Conservation (phyloP, 2,888 invertebrate genomes). For the Nomada lathburiana region DNA sequence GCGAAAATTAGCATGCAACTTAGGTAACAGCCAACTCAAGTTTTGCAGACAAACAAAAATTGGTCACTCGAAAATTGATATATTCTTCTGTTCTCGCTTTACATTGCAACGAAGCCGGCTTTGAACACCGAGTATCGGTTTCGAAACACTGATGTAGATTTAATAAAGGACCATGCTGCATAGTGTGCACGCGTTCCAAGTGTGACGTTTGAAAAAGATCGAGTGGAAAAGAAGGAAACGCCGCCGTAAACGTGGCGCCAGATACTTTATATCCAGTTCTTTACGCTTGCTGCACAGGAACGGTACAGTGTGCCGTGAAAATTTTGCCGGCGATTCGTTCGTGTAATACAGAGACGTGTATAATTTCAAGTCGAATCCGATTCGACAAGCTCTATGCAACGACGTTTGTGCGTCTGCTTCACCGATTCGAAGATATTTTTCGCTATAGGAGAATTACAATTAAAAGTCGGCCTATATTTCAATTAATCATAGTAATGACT, state of each 20-base stretch:
- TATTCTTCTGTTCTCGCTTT: conserved; percentile 5
- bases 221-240: conserved; percentile 65
- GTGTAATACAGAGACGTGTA: not conserved
- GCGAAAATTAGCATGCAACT: too few species aligned
- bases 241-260: conserved; percentile 68
- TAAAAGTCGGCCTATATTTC: too few species aligned
- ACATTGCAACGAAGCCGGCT: conserved; percentile 2
- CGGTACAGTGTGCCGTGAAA: conserved; percentile 53
- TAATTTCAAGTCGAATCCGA: not conserved
- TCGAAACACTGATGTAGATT: conserved; percentile 18
- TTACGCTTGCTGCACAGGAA: conserved; percentile 55
- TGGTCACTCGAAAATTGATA: too few species aligned
- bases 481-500: too few species aligned
- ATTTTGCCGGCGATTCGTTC: conserved; percentile 6
- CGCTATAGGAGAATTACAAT: too few species aligned
- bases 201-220: conserved; percentile 64
- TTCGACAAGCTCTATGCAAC: not conserved
- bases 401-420: too few species aligned
- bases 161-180: conserved; percentile 34
- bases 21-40: too few species aligned
- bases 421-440: too few species aligned
- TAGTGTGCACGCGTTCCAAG: conserved; percentile 1
- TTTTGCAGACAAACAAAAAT: too few species aligned
- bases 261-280: conserved; percentile 69
- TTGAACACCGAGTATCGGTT: conserved; percentile 15